Base-by-base conservation (phyloP, 1,140 invertebrate species). In the Bombus pyrosoma region DNA sequence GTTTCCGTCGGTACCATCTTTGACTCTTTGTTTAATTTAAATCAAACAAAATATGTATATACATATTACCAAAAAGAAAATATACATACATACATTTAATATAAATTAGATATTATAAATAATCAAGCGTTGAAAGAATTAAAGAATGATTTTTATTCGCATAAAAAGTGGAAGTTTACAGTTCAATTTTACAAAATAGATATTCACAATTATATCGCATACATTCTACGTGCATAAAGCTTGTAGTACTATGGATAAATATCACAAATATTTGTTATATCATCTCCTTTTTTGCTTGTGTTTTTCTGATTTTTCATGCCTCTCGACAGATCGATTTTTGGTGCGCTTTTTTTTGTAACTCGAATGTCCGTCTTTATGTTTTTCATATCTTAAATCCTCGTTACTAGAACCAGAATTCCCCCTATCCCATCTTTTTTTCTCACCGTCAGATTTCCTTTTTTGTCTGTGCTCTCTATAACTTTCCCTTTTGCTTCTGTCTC, bases 401-500 rank as follows among this genome's bases (percentile, higher is more conserved):
- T 25, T 79, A 28, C 85, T 76, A 15, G 71, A 64, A 32, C 4
- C 28, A 25, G 43, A 84, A 13, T n/a, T 82, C 1, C 87, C 71
- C 13, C 57, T 83, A 15, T 86, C 47, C 12, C 62, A 73, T 18
- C 41, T 82, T 22, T 77, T 89, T 28, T 37, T 87, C 12, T 84
- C 81, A 28, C 15, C 34, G 6, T 83, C 75, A 25, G 88, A 66
- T 39, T 76, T 88, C 64, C 76, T 88, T 71, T 77, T 69, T 73
- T 83, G 74, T 18, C 72, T 80, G 59, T 84, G 62, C 15, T 89
- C 79, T 28, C 71, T 83, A 34, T 85, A 34, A 15, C 59, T 80
- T 32, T 83, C 43, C 34, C 86, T 77, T 90, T 92, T 15, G 87
- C 93, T 68, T 92, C 92, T 68, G 85, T 90, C 84, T 22, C 84